Percentiles rank a stretch among this genome's conserved stretches.
These are phyloP conservation scores for Mustela nigripes DNA, from an alignment of 2,113 vertebrate genomes.

Conservation along the genomic window DNA sequence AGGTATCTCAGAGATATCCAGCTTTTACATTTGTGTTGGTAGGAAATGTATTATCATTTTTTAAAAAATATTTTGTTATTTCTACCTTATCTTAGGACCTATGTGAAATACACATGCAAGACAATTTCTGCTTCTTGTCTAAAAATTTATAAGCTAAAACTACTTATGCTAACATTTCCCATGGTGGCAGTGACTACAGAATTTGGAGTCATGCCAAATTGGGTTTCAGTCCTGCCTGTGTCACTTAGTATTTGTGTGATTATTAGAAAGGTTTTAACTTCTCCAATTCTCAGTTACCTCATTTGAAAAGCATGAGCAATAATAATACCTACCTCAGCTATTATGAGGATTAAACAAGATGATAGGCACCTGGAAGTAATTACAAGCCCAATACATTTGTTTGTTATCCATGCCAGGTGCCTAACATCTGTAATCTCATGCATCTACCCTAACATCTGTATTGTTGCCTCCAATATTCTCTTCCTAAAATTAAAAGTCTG, in stretches of 20 bases:
- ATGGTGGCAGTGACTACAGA: background rate
- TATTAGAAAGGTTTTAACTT: conserved; percentile 17
- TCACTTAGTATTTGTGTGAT: background rate
- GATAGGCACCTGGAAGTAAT: background rate
- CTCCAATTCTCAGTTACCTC: background rate
- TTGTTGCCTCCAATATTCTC: background rate
- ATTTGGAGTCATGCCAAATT: background rate
- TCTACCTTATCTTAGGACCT: background rate
- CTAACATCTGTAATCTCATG: background rate
- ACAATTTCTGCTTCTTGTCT: background rate
- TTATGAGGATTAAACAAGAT: background rate
- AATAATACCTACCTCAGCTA: background rate
- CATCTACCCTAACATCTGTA: background rate
- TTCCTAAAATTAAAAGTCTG: background rate
- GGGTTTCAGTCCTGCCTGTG: background rate
- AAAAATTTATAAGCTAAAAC: background rate
- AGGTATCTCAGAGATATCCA: background rate
- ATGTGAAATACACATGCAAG: background rate
- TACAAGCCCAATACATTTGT: background rate
- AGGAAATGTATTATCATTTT: background rate
- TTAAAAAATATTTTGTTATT: background rate
- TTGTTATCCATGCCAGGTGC: background rate
- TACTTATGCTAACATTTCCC: background rate
- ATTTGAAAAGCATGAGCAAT: background rate
- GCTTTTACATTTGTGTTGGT: background rate